These are phyloP conservation scores for Dissostichus mawsoni DNA, from an alignment of 2,113 vertebrate genomes.

Conservation along the genomic window DNA sequence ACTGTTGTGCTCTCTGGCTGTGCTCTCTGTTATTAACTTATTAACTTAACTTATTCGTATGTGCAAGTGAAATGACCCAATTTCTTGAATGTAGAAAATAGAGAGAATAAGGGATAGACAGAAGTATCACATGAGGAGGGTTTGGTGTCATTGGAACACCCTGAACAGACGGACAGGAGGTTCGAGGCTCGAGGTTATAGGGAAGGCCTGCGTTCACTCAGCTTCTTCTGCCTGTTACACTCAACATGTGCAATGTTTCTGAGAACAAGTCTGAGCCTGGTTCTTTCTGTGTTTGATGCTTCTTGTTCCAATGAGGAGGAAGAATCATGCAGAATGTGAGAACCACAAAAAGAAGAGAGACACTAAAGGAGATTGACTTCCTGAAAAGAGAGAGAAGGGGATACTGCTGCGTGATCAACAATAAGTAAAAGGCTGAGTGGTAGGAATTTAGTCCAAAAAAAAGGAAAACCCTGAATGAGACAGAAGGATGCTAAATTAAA, in stretches of 20 bases:
- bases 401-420: slow-evolving; percentile 7
- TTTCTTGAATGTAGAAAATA: not conserved
- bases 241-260: slow-evolving; percentile 39
- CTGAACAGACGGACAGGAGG: slow-evolving; percentile 21
- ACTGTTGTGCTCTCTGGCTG: slow-evolving; percentile 8
- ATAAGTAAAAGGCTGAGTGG: not conserved
- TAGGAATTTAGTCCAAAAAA: not conserved
- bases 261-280: slow-evolving; percentile 18
- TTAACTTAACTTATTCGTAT: not conserved
- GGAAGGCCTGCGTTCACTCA: slow-evolving; percentile 47
- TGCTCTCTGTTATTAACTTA: not conserved
- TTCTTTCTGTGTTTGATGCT: slow-evolving; percentile 29
- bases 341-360: slow-evolving; percentile 18
- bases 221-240: slow-evolving; percentile 40
- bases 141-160: not conserved
- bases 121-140: not conserved
- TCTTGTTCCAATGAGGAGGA: slow-evolving; percentile 42
- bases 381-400: slow-evolving; percentile 18
- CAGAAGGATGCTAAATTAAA: not conserved
- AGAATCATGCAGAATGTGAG: not conserved
- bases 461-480: not conserved
- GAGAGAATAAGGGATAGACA: not conserved
- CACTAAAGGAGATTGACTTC: not conserved
- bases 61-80: not conserved
- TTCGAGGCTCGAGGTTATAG: slow-evolving; percentile 4